Conservation (phyloP, 2,113 vertebrate species). For the Lonchura striata region DNA sequence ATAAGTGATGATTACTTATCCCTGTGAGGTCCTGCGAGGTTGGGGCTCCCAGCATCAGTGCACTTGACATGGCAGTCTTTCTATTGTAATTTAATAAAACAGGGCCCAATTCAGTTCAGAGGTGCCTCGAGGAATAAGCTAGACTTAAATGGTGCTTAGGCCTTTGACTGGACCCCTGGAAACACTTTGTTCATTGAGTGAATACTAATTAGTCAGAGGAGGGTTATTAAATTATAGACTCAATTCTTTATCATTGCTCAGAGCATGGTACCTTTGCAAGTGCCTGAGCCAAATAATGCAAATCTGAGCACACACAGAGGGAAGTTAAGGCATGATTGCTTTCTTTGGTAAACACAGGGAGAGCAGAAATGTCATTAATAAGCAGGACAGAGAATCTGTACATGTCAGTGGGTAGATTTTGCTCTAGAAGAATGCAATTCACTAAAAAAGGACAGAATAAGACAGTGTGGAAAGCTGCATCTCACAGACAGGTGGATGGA, state of each 20-base stretch:
- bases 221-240: conserved; percentile 8
- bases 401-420: neutral
- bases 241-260: rapidly evolving
- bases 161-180: conserved; percentile 38
- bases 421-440: neutral
- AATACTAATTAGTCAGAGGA: conserved; percentile 13
- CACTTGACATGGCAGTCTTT: conserved; percentile 5
- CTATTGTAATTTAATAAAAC: conserved; percentile 45
- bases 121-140: conserved; percentile 19
- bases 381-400: neutral
- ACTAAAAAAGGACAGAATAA: neutral
- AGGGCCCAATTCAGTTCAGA: conserved; percentile 32
- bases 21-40: conserved; percentile 30
- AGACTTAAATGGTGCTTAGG: conserved; percentile 8
- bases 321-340: neutral
- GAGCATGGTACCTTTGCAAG: neutral
- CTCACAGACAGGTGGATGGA: neutral
- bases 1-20: conserved; percentile 61
- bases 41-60: conserved; percentile 22
- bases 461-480: neutral
- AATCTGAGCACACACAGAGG: neutral
- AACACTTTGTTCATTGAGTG: neutral
- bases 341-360: neutral
- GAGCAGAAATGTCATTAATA: neutral
- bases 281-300: neutral